These are phyloP conservation scores for Ia io DNA, from an alignment of 2,113 vertebrate genomes.

Conservation along the genomic window DNA sequence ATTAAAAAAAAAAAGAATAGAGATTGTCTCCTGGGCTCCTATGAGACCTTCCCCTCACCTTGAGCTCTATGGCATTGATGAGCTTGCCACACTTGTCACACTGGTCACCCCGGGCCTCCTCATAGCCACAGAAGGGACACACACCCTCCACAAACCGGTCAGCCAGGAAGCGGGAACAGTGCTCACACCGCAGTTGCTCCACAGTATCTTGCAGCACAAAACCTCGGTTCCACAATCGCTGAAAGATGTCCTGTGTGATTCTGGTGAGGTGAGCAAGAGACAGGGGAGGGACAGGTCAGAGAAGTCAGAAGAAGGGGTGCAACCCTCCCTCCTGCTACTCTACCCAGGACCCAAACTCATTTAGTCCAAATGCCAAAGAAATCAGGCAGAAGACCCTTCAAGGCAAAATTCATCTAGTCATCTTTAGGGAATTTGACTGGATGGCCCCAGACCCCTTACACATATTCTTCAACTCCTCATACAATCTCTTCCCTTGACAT, in stretches of 20 bases:
- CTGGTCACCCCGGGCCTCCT: constrained; percentile 96
- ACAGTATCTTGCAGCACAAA: constrained; percentile 90
- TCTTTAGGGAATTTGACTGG: neutral
- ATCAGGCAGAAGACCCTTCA: neutral
- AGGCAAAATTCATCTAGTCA: neutral
- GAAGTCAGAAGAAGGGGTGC: neutral
- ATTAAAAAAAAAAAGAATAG: neutral
- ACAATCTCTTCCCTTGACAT: neutral
- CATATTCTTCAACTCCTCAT: neutral
- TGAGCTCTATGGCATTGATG: constrained; percentile 95
- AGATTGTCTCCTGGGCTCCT: neutral
- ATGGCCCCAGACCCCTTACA: neutral
- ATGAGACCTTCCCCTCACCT: constrained; percentile 80
- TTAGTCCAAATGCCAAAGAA: neutral
- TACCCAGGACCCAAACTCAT: neutral
- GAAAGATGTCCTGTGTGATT: constrained; percentile 95
- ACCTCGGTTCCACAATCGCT: constrained; percentile 83
- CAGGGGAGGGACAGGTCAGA: neutral
- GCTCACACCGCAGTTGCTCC: constrained; percentile 92
- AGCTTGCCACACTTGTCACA: constrained; percentile 97
- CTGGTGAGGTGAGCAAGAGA: constrained; percentile 70
- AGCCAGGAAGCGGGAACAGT: constrained; percentile 91
- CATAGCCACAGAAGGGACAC: constrained; percentile 92
- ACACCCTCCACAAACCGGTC: constrained; percentile 96
- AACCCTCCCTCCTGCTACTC: neutral